These are phyloP conservation scores for Pterostichus niger DNA, from an alignment of 2,888 invertebrate genomes.

Conservation along the genomic window DNA sequence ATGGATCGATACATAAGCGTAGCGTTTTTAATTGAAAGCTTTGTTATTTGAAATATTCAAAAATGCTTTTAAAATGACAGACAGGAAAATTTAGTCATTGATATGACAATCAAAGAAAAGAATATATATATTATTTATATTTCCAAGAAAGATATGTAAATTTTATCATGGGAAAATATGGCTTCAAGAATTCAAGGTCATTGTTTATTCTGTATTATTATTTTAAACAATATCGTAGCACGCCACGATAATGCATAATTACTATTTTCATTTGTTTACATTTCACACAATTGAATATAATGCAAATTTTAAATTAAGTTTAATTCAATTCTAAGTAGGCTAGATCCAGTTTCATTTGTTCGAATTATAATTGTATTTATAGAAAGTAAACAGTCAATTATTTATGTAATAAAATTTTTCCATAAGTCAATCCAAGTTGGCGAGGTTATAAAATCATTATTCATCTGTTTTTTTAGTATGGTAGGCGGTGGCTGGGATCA, in stretches of 20 bases:
- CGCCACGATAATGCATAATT: background rate
- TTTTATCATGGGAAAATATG: background rate
- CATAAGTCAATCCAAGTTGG: slow-evolving; percentile 18
- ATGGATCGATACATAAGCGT: slow-evolving; percentile 34
- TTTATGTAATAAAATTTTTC: background rate
- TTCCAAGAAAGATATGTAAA: background rate
- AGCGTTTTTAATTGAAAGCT: slow-evolving; percentile 20
- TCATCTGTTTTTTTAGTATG: slow-evolving; percentile 39
- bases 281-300: slow-evolving; percentile 6
- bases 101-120: too few species aligned
- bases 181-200: background rate
- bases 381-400: background rate
- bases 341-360: too few species aligned
- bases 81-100: background rate
- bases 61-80: slow-evolving; percentile 46
- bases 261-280: slow-evolving; percentile 6
- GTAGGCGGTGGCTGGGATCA: too few species aligned
- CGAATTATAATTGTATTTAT: background rate
- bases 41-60: slow-evolving; percentile 45
- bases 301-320: background rate
- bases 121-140: too few species aligned
- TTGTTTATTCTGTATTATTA: background rate
- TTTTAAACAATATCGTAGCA: background rate
- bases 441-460: slow-evolving; percentile 23
- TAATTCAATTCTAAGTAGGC: too few species aligned